Evolutionary conservation across 1,140 invertebrate genomes (phyloP), one percentile per base, ranked within the genome.

Genomic region (Harlomillsia oculata): DNA sequence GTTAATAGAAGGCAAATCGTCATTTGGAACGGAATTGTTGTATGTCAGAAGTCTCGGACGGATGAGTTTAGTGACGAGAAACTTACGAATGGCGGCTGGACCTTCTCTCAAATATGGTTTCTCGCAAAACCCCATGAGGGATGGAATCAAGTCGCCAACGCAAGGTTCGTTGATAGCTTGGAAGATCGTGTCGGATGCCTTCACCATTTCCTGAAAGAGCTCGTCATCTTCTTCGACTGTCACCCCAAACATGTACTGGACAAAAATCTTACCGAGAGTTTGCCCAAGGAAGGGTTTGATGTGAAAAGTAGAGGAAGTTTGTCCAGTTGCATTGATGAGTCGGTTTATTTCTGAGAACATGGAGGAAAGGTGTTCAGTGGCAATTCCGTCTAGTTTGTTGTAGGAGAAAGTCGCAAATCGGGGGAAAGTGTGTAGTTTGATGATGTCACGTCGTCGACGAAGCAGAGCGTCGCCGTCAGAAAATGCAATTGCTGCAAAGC

Each of bases 381-480:
- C 48, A 23, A 68, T 66, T 9, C 26, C 28, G 34, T 65, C 67
- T 49, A 74, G 64, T 13, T 6, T 60, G 29, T 80, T 71, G 70
- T 80, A 88, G 63, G 80, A 80, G 13, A 77, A 70, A 0, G 86
- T 84, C 40, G 82, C 80, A 46, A 81, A 76, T 44, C 82, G 78
- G 0, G 87, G 87, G 5, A 85, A 84, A 63, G 85, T 84, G 69
- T 88, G 84, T 1, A 77, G 78, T 20, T 82, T 75, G 0, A 86
- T 81, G 44, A 91, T 77, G 64, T 87, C 85, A 25, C 89, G 74
- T 23, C 88, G 76, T 0, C 77, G 78, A 56, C 84, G 82, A 65
- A 92, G 89, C 0, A 89, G 69, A 2, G 84, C 80, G 1, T 84
- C 87, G 87, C 86, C 90, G 67, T 90, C 82, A 68, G 86, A 88